phyloP scores from a whole-genome alignment of 1,140 invertebrate genomes.

The Eufriesea mexicana region DNA sequence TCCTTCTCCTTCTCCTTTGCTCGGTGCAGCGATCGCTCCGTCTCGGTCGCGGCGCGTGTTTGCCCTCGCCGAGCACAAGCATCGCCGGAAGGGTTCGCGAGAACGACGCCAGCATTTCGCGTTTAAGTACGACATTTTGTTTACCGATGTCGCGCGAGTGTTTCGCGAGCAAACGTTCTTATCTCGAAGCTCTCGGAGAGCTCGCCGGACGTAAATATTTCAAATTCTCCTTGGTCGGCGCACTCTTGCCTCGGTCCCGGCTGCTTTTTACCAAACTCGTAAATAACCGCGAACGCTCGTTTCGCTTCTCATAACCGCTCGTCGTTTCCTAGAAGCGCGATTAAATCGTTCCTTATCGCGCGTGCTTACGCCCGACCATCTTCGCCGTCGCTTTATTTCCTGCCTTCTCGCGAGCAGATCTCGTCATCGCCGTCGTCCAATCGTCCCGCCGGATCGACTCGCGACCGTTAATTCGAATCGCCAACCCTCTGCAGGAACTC shows the following conservation, averaged over 20 bases:
- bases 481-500: too few species aligned
- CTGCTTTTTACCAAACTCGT: slow-evolving; percentile 36
- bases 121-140: slow-evolving; percentile 46
- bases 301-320: slow-evolving; percentile 28
- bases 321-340: slow-evolving; percentile 16
- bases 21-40: too few species aligned
- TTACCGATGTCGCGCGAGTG: slow-evolving; percentile 60
- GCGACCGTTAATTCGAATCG: too few species aligned
- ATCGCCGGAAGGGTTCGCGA: neutral
- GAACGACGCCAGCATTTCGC: neutral
- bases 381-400: too few species aligned
- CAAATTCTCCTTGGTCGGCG: slow-evolving; percentile 30
- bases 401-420: too few species aligned
- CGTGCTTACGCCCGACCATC: neutral
- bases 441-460: too few species aligned
- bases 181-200: slow-evolving; percentile 44
- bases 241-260: slow-evolving; percentile 2
- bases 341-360: neutral
- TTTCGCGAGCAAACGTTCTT: slow-evolving; percentile 65
- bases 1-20: too few species aligned
- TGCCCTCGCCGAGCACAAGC: neutral
- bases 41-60: neutral
- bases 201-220: slow-evolving; percentile 61
- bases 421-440: too few species aligned
- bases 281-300: slow-evolving; percentile 46